Evolutionary conservation across 2,888 invertebrate species (phyloP).

Genomic region (Hypselothyrea guttata): DNA sequence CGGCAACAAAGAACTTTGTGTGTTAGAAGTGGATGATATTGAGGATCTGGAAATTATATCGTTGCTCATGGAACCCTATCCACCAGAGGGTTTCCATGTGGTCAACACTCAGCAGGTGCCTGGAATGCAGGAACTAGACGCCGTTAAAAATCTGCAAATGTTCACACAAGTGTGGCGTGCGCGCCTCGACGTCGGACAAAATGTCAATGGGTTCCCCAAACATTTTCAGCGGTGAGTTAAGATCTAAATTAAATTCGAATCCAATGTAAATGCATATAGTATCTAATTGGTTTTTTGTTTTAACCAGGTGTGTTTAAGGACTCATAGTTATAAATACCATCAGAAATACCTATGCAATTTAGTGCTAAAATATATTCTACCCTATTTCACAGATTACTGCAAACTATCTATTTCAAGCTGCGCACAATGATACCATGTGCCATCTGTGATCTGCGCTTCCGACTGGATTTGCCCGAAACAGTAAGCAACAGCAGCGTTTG

Average conservation of each 20-base stretch:
- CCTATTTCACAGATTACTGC: slow-evolving; percentile 83
- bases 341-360: not conserved
- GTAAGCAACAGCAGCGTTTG: slow-evolving; percentile 80
- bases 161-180: slow-evolving; percentile 92
- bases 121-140: slow-evolving; percentile 87
- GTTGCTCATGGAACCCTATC: slow-evolving; percentile 88
- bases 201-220: slow-evolving; percentile 83
- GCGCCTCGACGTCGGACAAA: slow-evolving; percentile 84
- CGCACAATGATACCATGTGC: slow-evolving; percentile 94
- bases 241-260: too few relatives aligned
- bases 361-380: not conserved
- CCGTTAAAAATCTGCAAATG: slow-evolving; percentile 89
- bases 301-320: too few relatives aligned
- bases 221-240: slow-evolving; percentile 83
- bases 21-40: slow-evolving; percentile 92
- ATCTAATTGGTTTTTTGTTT: too few relatives aligned
- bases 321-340: too few relatives aligned
- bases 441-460: slow-evolving; percentile 90
- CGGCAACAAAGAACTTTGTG: slow-evolving; percentile 91
- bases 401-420: slow-evolving; percentile 94
- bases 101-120: slow-evolving; percentile 91
- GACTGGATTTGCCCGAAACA: slow-evolving; percentile 93
- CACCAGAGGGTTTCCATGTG: slow-evolving; percentile 90
- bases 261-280: too few relatives aligned
- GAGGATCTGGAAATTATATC: slow-evolving; percentile 91